Base-by-base conservation (phyloP, 2,888 invertebrate species). In the Ochropleura leucogaster region DNA sequence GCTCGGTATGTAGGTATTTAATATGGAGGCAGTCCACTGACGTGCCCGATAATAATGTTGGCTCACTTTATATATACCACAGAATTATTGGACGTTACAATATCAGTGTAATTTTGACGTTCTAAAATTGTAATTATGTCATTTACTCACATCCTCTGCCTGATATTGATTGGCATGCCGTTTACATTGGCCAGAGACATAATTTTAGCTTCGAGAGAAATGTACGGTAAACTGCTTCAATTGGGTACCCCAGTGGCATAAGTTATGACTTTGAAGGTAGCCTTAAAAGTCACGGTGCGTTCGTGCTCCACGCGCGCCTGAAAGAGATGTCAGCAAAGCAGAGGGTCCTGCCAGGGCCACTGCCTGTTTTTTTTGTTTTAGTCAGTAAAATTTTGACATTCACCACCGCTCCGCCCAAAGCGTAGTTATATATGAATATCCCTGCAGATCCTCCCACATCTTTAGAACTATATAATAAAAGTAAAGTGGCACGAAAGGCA, bases 1-100 rank as follows among this genome's bases (percentile, higher is more conserved):
- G 95, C 95, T 80, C 72, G 77, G 77, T 90, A 92, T 76, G 74
- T 90, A 92, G 77, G 81, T 91, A 92, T 91, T 92, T 91, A 92
- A 92, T 90, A 87, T 83, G 84, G 83, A 87, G 82, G 83, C 75
- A 78, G 85, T 81, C 74, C 42, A 72, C 59, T 59, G 80, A 73
- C 73, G 64, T 68, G 42, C 51, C 71, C 49, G 64, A 76, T 85
- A 67, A 76, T 80, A 73, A 76, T 72, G 75, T 70, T 73, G 74
- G 47, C 59, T 69, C 73, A 73, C 49, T 63, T 57, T 69, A 46
- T 51, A 69, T 69, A 46, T 51, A 69, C 44, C 49, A 59, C 64
- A 16, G 14, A 60, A 76, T 73, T 68, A 74, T 68, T 68, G 40
- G 42, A 18, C 3, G 18, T 81, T 81, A 47, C 53, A 51, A 63